These are phyloP conservation scores for Muntiacus muntjak DNA, from an alignment of 2,113 vertebrate genomes.

Conservation along the genomic window DNA sequence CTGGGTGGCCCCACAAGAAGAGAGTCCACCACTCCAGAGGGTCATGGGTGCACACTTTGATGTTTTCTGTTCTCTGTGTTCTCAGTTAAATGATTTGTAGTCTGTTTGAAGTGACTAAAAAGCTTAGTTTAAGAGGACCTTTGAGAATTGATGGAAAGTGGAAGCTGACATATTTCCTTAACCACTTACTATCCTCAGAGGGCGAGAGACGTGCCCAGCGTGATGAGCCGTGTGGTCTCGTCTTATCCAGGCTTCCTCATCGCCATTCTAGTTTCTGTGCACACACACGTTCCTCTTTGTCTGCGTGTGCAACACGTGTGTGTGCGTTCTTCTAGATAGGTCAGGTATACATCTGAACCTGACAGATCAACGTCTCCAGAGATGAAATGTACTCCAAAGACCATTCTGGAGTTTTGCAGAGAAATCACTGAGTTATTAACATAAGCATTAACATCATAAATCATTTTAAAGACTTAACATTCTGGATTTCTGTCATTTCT, in stretches of 20 bases:
- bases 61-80: background rate
- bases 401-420: constrained; percentile 28
- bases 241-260: accelerated
- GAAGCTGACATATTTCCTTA: background rate
- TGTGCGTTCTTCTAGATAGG: background rate
- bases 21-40: background rate
- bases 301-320: background rate
- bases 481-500: constrained; percentile 61
- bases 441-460: constrained; percentile 21
- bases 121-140: background rate
- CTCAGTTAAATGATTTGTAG: background rate
- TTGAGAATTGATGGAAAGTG: background rate
- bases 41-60: background rate
- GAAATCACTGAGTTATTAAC: background rate
- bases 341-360: background rate
- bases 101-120: background rate
- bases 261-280: accelerated
- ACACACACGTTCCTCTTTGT: no score
- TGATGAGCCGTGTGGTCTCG: background rate
- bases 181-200: background rate
- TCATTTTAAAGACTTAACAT: constrained; percentile 30
- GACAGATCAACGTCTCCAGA: background rate
- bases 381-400: background rate
- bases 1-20: background rate
- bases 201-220: background rate